A percentile compares a stretch with the other conserved stretches of the same genome.
These are phyloP conservation scores for Eristalinus aeneus DNA, from an alignment of 2,888 invertebrate species.

Conservation along the genomic window DNA sequence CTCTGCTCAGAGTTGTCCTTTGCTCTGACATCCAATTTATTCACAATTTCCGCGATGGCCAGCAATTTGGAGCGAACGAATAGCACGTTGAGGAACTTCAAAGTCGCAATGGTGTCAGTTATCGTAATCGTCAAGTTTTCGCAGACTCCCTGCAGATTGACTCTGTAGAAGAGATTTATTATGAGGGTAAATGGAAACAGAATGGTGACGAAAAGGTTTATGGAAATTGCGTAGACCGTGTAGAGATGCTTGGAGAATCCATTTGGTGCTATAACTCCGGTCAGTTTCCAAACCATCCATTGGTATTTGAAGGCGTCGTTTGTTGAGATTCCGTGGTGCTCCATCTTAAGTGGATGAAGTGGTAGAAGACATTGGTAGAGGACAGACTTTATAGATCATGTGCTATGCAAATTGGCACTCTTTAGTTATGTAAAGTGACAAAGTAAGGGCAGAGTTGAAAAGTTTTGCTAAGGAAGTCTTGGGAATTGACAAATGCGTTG, in stretches of 20 bases:
- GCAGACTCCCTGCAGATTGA: slow-evolving; percentile 74
- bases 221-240: slow-evolving; percentile 67
- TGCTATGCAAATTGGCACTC: not conserved
- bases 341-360: slow-evolving; percentile 25
- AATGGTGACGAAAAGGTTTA: slow-evolving; percentile 75
- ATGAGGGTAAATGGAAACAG: slow-evolving; percentile 77
- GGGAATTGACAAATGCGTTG: not conserved
- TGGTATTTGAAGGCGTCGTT: slow-evolving; percentile 76
- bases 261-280: slow-evolving; percentile 74
- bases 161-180: slow-evolving; percentile 74
- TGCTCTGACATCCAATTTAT: slow-evolving; percentile 70
- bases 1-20: slow-evolving; percentile 68
- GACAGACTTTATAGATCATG: not conserved
- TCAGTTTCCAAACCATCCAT: slow-evolving; percentile 77
- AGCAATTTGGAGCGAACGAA: slow-evolving; percentile 74
- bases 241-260: slow-evolving; percentile 58
- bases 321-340: slow-evolving; percentile 58
- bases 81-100: slow-evolving; percentile 77
- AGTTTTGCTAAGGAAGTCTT: not conserved
- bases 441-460: slow-evolving; percentile 6
- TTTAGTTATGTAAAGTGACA: slow-evolving; percentile 1
- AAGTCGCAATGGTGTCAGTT: slow-evolving; percentile 76
- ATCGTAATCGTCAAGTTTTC: slow-evolving; percentile 77
- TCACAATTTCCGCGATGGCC: slow-evolving; percentile 71
- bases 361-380: too few species aligned